Evolutionary conservation across 2,888 invertebrate genomes (phyloP).

Genomic region (Ormia ochracea): DNA sequence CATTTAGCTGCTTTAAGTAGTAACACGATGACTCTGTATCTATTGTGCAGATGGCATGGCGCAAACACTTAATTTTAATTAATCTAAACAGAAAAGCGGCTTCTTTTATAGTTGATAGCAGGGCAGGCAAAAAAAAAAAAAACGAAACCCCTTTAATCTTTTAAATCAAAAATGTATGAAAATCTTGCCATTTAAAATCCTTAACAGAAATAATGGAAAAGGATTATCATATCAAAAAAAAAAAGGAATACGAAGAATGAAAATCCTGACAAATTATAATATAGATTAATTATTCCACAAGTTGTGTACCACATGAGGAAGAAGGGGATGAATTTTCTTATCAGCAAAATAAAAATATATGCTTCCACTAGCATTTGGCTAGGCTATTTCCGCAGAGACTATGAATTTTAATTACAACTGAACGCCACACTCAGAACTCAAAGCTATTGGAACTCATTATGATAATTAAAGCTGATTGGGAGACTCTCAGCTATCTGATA

Average conservation of each 20-base stretch:
- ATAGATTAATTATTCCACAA: background rate
- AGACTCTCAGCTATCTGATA: too few relatives aligned
- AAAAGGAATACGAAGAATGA: constrained; percentile 15
- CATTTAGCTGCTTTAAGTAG: background rate
- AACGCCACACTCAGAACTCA: too few relatives aligned
- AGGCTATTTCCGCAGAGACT: too few relatives aligned
- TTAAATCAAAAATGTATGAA: background rate
- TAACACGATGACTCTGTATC: background rate
- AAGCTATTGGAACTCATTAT: too few relatives aligned
- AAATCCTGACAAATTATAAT: constrained; percentile 53
- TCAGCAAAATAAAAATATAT: too few relatives aligned
- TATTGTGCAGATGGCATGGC: background rate
- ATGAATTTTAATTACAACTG: too few relatives aligned
- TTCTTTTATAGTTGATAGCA: constrained; percentile 3
- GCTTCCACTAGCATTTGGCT: too few relatives aligned
- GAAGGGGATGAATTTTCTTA: too few relatives aligned
- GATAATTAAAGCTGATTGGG: too few relatives aligned
- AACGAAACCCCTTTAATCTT: background rate
- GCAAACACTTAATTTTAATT: constrained; percentile 54
- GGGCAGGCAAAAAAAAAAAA: background rate
- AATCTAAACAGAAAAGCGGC: constrained; percentile 42
- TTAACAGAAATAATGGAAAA: constrained; percentile 31
- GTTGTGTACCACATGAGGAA: background rate
- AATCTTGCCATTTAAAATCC: constrained; percentile 12
- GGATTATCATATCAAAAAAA: constrained; percentile 26